A percentile compares a stretch with the other conserved stretches of the same genome.
phyloP scores from a whole-genome alignment of 2,797 vertebrate species.

The Onychomys arenicola region DNA sequence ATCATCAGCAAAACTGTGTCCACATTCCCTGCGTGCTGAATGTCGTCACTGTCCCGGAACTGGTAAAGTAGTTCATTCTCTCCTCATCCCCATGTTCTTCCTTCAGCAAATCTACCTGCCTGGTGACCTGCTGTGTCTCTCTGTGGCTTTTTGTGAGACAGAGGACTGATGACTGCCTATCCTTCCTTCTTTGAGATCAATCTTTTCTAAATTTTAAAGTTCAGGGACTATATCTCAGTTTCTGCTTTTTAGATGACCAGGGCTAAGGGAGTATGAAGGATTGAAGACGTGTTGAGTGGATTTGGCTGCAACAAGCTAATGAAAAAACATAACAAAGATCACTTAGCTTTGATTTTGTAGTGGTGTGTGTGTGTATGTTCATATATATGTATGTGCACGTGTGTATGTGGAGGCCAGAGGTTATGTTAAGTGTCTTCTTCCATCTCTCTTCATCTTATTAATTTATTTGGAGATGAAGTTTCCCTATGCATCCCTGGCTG shows the following conservation, averaged over 20 bases:
- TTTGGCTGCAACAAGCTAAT: conserved; percentile 3
- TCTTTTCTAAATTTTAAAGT: neutral
- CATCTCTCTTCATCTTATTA: neutral
- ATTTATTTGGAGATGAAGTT: neutral
- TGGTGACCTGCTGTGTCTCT: neutral
- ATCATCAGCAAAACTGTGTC: neutral
- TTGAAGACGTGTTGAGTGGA: neutral
- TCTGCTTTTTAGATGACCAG: neutral
- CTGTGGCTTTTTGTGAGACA: neutral
- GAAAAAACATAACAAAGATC: neutral
- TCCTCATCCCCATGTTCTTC: neutral
- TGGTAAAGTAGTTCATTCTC: neutral
- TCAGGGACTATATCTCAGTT: neutral
- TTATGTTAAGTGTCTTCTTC: neutral
- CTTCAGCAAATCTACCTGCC: neutral
- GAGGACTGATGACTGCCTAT: neutral
- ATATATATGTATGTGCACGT: too few species aligned
- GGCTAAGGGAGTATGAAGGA: neutral
- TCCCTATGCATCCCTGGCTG: neutral
- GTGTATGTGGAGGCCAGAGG: neutral
- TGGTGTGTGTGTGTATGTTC: neutral
- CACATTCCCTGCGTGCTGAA: too few species aligned
- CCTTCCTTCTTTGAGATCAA: neutral
- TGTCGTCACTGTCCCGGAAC: neutral
- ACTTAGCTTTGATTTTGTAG: neutral